These are phyloP conservation scores for Mormyrops boulengeri DNA, from an alignment of 2,797 vertebrate species.

Conservation along the genomic window DNA sequence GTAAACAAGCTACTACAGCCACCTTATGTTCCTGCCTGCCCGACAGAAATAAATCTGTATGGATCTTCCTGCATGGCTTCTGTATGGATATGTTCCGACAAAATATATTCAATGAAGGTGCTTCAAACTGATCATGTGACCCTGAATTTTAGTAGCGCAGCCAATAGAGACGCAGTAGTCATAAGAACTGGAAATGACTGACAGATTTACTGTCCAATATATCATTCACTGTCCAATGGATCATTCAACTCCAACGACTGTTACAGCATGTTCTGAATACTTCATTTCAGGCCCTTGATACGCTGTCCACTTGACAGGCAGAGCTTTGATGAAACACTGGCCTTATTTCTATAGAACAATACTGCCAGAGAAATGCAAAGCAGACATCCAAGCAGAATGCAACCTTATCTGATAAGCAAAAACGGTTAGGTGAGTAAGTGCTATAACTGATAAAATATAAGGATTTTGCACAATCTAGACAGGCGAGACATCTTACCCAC, in stretches of 20 bases:
- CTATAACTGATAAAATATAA: not conserved
- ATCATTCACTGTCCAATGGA: not conserved
- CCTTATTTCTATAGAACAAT: not conserved
- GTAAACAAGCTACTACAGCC: not conserved
- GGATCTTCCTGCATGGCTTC: not conserved
- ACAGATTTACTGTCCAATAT: not conserved
- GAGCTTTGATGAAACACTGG: not conserved
- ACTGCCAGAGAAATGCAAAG: not conserved
- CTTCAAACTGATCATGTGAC: not conserved
- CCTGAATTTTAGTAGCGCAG: not conserved
- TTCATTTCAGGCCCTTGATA: not conserved
- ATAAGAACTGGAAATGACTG: not conserved
- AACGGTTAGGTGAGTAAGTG: not conserved
- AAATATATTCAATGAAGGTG: not conserved
- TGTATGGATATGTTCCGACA: not conserved
- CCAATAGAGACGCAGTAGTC: not conserved
- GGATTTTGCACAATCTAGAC: not conserved
- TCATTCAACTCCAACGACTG: not conserved
- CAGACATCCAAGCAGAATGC: not conserved
- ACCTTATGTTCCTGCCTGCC: not conserved
- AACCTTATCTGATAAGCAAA: not conserved
- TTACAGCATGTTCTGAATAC: not conserved
- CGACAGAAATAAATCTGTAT: not conserved
- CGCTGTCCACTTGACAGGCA: not conserved
- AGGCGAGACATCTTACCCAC: not conserved